Base-by-base conservation (phyloP, 2,797 vertebrate species). In the Phyllotis vaccarum region DNA sequence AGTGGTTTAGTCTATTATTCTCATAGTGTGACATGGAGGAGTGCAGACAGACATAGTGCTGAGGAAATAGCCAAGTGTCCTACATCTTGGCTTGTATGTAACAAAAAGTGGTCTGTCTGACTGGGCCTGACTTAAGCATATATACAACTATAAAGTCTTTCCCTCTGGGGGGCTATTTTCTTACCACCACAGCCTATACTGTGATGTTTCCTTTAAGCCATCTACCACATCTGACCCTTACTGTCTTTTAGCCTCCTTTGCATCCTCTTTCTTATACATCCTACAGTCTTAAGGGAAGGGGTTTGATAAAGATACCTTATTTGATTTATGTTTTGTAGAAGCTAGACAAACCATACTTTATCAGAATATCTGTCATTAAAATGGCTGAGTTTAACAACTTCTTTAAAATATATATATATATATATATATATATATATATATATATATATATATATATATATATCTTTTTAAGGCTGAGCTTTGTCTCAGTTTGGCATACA, bases 351-450 rank as follows among this genome's bases (percentile, higher is more conserved):
- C 85, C 54, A 0, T 43, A 81, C 91, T 94, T 88, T 91, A 40
- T 76, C 64, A 88, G 37, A 49, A 85, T 10, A 92, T 10, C 21
- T 94, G 43, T 56, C 58, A 8, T 80, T 90, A 66, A 92, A 94
- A 93, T n/a, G 68, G 2, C 62, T 83, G 56, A 85, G 16, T 86
- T 97, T 87, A 95, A 31, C 52, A 93, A 72, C 10, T 34, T 16
- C 31, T 54, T 66, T 31, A 82, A 52, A 43, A n/a, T n/a, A n/a
- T n/a, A n/a, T n/a, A n/a, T n/a, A n/a, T n/a, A n/a, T n/a, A n/a
- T n/a, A n/a, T n/a, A n/a, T n/a, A n/a, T n/a, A n/a, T n/a, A n/a
- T n/a, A n/a, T n/a, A n/a, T n/a, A n/a, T n/a, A n/a, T n/a, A n/a
- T n/a, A n/a, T n/a, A n/a, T n/a, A n/a, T n/a, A n/a, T n/a, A n/a